phyloP scores from a whole-genome alignment of 2,888 invertebrate species.

The Acrocyrtus sp. region DNA sequence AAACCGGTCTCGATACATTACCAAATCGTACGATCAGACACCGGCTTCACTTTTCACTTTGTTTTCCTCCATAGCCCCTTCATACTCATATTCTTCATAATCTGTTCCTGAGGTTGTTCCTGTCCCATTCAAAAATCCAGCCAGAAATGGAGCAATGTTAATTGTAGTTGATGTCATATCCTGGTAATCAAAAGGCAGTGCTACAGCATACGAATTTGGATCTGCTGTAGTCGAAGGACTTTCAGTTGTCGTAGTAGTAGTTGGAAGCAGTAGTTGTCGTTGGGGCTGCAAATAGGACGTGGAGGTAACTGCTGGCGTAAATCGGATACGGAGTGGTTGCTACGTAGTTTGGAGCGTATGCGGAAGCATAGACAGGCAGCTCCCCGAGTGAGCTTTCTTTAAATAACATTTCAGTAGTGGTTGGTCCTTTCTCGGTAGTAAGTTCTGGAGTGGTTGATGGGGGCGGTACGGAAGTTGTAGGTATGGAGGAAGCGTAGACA shows the following conservation, averaged over 20 bases:
- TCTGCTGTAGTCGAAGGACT: conserved; percentile 9
- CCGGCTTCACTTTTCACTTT: too few species aligned
- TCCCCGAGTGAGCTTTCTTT: conserved; percentile 19
- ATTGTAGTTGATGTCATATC: not conserved
- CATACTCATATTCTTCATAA: conserved; percentile 1
- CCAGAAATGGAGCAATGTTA: too few species aligned
- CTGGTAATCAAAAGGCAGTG: conserved; percentile 20
- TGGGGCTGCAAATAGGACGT: conserved; percentile 17
- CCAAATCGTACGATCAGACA: too few species aligned
- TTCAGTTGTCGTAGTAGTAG: conserved; percentile 6
- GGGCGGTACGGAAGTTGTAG: not conserved
- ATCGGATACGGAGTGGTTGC: conserved; percentile 14
- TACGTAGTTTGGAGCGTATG: conserved; percentile 25
- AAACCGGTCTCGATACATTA: too few species aligned
- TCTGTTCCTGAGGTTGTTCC: not conserved
- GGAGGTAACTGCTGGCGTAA: conserved; percentile 15
- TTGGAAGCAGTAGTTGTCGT: conserved; percentile 5
- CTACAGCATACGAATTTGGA: conserved; percentile 10
- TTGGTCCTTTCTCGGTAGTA: not conserved
- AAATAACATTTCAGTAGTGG: conserved; percentile 11
- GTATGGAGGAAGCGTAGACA: not conserved
- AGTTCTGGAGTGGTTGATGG: not conserved
- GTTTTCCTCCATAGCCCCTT: not conserved
- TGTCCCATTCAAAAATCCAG: too few species aligned
- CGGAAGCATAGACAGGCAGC: conserved; percentile 15